Evolutionary conservation across 2,113 vertebrate genomes (phyloP).

Genomic region (Meles meles): DNA sequence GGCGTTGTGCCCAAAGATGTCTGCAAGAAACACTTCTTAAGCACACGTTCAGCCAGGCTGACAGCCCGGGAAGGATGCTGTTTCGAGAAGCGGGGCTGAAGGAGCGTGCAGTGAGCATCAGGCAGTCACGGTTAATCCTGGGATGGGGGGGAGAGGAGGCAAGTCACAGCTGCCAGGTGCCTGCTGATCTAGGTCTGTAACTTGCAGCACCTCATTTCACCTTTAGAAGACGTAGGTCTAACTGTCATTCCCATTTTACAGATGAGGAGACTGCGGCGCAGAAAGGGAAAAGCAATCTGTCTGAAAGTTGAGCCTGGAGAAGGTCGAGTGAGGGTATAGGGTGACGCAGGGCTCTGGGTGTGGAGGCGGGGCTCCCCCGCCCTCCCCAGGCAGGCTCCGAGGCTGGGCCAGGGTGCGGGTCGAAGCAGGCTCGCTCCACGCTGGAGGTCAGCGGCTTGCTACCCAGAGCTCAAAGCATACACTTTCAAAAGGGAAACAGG

Average conservation of each 20-base stretch:
- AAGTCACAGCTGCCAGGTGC: too few relatives aligned
- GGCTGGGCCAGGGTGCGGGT: neutral
- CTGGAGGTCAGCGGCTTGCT: neutral
- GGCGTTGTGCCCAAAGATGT: slow-evolving; percentile 7
- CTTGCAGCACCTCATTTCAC: neutral
- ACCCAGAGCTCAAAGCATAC: neutral
- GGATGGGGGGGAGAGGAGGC: neutral
- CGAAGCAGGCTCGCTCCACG: neutral
- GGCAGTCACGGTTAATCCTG: neutral
- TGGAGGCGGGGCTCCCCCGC: neutral
- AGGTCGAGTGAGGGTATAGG: neutral
- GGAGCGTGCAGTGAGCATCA: neutral
- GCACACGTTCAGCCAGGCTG: neutral
- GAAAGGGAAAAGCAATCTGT: neutral
- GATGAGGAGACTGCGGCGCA: neutral
- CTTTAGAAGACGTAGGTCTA: neutral
- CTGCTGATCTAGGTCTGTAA: neutral
- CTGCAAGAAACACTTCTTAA: neutral
- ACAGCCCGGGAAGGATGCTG: neutral
- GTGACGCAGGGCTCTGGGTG: too few relatives aligned
- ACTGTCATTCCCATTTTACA: neutral
- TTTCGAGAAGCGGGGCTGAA: neutral
- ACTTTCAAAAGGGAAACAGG: neutral
- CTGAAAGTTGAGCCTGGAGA: neutral
- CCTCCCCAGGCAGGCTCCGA: neutral